Percentiles rank a stretch among this genome's conserved stretches.
Conservation (phyloP, 2,113 vertebrate genomes). For the Puma concolor region DNA sequence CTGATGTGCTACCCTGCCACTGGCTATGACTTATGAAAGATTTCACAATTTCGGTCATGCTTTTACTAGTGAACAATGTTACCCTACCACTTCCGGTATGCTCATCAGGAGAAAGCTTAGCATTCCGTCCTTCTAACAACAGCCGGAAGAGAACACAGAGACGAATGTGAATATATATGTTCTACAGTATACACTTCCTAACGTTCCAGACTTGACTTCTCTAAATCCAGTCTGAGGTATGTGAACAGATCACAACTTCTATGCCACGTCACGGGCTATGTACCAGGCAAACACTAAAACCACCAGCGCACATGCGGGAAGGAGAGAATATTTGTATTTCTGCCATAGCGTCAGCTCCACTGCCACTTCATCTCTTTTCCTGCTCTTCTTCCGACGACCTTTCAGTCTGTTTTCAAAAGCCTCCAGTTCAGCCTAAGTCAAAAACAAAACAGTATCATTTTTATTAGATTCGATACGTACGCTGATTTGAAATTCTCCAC, state of each 20-base stretch:
- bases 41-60: conserved; percentile 57
- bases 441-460: conserved; percentile 70
- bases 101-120: conserved; percentile 52
- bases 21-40: neutral
- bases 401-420: conserved; percentile 97
- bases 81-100: conserved; percentile 58
- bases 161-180: conserved; percentile 44
- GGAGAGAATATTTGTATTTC: conserved; percentile 87
- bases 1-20: neutral
- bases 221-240: conserved; percentile 76
- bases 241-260: conserved; percentile 55
- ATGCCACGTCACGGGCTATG: conserved; percentile 82
- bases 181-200: conserved; percentile 61
- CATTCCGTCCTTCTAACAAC: conserved; percentile 47
- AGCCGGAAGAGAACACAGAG: conserved; percentile 59
- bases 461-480: conserved; percentile 46
- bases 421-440: conserved; percentile 94
- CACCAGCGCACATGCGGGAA: conserved; percentile 86
- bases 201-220: conserved; percentile 66
- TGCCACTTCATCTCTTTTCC: conserved; percentile 89
- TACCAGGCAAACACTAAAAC: conserved; percentile 88
- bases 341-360: conserved; percentile 87
- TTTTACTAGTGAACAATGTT: conserved; percentile 39
- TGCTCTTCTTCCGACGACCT: conserved; percentile 92
- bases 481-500: neutral